A percentile compares a stretch with the other conserved stretches of the same genome.
Conservation (phyloP, 2,888 invertebrate species). For the Margaritifera margaritifera region DNA sequence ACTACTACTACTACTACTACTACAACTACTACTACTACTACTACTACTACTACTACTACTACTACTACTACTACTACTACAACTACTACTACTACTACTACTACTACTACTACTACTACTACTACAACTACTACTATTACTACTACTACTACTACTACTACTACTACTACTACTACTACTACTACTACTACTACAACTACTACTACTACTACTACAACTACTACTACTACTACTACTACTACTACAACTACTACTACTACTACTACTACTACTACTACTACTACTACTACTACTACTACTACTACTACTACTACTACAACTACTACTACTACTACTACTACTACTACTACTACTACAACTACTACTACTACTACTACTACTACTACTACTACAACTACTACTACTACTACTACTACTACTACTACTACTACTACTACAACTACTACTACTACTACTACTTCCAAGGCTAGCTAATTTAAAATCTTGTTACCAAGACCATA, state of each 20-base stretch:
- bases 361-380: constrained; percentile 32
- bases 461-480: no score
- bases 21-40: constrained; percentile 23
- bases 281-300: constrained; percentile 11
- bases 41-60: constrained; percentile 11
- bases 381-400: constrained; percentile 30
- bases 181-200: constrained; percentile 14
- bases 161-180: constrained; percentile 10
- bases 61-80: constrained; percentile 7
- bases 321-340: constrained; percentile 31
- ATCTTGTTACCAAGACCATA: no score
- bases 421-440: constrained; percentile 20
- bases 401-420: constrained; percentile 27
- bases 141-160: constrained; percentile 8
- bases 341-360: constrained; percentile 29
- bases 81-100: constrained; percentile 14
- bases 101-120: constrained; percentile 11
- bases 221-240: constrained; percentile 27
- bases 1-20: constrained; percentile 24
- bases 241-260: constrained; percentile 3
- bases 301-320: constrained; percentile 23
- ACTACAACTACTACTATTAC: constrained; percentile 24
- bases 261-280: constrained; percentile 13
- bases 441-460: constrained; percentile 12
- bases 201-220: constrained; percentile 29